Base-by-base conservation (phyloP, 2,797 vertebrate species). In the Cuniculus paca region DNA sequence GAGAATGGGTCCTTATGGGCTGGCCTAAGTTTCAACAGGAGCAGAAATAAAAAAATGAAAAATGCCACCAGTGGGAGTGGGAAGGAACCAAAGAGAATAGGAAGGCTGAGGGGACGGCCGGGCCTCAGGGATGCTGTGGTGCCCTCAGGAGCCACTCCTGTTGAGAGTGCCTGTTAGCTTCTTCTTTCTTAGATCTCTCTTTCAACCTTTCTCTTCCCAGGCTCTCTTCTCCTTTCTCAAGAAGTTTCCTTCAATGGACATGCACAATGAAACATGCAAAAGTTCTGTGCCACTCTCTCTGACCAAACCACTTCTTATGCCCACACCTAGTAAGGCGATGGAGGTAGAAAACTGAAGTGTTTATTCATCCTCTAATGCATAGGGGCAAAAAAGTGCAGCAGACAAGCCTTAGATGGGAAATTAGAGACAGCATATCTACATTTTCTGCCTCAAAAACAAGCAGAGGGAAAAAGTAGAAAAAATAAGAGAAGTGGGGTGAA, bases 31-130 rank as follows among this genome's bases (percentile, higher is more conserved):
- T 92, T 54, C 39, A 81, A 72, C 0, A 48, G 39, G 39, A 86
- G 28, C 50, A 52, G 39, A 65, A 36, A 56, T n/a, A 10, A 56
- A 78, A 61, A 39, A 80, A 65, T 22, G 5, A 26, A 39, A 77
- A 34, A 16, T 22, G 3, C 42, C 28, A 42, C 31, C 50, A 60
- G 42, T 12, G 48, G 81, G 28, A 6, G 12, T 52, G 16, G 65
- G 52, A 52, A 95, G 84, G 20, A 20, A 52, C 28, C 39, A 31
- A 10, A n/a, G 42, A 52, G 68, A 56, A n/a, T n/a, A n/a, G n/a
- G n/a, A n/a, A n/a, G n/a, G n/a, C n/a, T n/a, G 28, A 5, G 2
- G 10, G 24, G n/a, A 20, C 10, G 16, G 16, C 4, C 1, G 74
- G n/a, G 34, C 50, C 12, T 17, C 5, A 1, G 31, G 34, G n/a